phyloP scores from a whole-genome alignment of 2,797 vertebrate species.

The Cirrhinus mrigala region DNA sequence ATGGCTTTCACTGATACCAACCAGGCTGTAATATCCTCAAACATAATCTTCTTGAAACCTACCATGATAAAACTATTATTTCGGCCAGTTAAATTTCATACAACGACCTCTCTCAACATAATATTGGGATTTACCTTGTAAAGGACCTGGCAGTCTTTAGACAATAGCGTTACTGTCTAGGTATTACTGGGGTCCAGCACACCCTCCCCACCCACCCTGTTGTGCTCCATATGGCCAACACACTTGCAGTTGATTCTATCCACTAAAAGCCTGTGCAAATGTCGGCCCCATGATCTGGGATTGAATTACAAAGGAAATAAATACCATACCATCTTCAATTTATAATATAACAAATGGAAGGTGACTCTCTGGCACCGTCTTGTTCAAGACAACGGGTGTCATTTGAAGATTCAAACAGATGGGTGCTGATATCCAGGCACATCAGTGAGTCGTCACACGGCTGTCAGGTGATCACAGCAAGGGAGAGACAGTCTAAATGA shows the following conservation, averaged over 20 bases:
- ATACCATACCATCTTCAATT: constrained; percentile 49
- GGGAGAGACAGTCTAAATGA: constrained; percentile 56
- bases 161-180: constrained; percentile 67
- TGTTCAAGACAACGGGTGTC: constrained; percentile 15
- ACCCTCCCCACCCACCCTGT: constrained; percentile 17
- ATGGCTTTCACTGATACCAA: background rate
- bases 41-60: constrained; percentile 1
- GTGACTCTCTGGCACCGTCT: background rate
- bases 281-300: constrained; percentile 58
- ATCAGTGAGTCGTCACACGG: background rate
- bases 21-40: background rate
- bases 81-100: constrained; percentile 67
- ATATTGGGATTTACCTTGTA: constrained; percentile 7
- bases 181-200: constrained; percentile 22
- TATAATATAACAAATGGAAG: constrained; percentile 27
- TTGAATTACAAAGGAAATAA: constrained; percentile 62
- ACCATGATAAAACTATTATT: constrained; percentile 24
- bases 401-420: constrained; percentile 10
- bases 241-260: constrained; percentile 42
- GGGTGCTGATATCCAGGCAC: background rate
- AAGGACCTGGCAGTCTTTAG: constrained; percentile 25
- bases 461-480: constrained; percentile 34
- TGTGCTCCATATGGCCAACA: constrained; percentile 54
- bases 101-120: constrained; percentile 10
- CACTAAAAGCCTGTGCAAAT: constrained; percentile 44